Base-by-base conservation (phyloP, 2,797 vertebrate species). In the Sciaenops ocellatus region DNA sequence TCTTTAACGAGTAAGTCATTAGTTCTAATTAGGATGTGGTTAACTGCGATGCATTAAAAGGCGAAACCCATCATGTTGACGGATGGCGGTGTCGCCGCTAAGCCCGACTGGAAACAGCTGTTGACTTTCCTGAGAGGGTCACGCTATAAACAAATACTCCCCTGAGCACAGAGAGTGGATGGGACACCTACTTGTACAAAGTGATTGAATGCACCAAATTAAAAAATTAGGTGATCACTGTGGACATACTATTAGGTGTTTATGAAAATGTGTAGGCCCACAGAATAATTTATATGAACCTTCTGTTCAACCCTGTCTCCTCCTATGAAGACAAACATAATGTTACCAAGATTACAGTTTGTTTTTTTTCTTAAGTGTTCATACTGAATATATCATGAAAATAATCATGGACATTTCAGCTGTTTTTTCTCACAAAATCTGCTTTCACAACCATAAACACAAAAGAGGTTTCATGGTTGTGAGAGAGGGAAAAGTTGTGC, bases 21-120 rank as follows among this genome's bases (percentile, higher is more conserved):
- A 97, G 95, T 95, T 96, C 94, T 97, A 96, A 98, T 98, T 98
- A 97, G 92, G 87, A 95, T 87, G 96, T 90, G 93, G 94, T 97
- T 97, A 97, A 96, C 96, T 96, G 95, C 92, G 92, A 94, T 92
- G 93, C 95, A 94, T 97, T 96, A 96, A 94, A 96, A 95, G 91
- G 90, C 82, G 42, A 93, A 85, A 85, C 82, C 84, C 87, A 90
- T 94, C 90, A 90, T 75, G 75, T 81, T 94, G 92, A 94, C 90
- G 86, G 92, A 94, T 93, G 86, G 74, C 11, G 61, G 77, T 73
- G 83, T 70, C 5, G 78, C 79, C 9, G 60, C 82, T 78, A 69
- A 86, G 69, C 87, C 74, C 38, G 75, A 91, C 87, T 91, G 89
- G 74, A 94, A 95, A 82, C 94, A 95, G 93, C 93, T 92, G 93